Percentiles rank a stretch among this genome's conserved stretches.
Evolutionary conservation across 2,888 invertebrate genomes (phyloP).

Genomic region (Lasioglossum vierecki): DNA sequence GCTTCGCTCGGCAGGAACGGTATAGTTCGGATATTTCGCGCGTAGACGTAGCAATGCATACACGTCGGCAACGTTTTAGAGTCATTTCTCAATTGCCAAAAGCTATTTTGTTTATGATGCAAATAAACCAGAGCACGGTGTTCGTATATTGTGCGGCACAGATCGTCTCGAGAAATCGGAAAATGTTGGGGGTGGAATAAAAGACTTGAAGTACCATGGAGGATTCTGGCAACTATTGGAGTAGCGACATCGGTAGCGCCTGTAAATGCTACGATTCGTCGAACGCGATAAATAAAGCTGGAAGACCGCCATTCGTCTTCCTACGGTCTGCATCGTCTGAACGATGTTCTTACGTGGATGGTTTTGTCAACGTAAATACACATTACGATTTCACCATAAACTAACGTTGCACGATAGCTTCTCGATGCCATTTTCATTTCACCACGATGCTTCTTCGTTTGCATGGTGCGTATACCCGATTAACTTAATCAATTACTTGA

Average conservation of each 20-base stretch:
- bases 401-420: too few species aligned
- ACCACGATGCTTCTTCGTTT: neutral
- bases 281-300: constrained; percentile 5
- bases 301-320: neutral
- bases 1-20: neutral
- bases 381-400: neutral
- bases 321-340: neutral
- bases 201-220: neutral
- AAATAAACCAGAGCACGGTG: neutral
- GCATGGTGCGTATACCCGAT: too few species aligned
- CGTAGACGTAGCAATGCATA: neutral
- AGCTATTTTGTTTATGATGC: constrained; percentile 3
- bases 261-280: neutral
- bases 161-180: neutral
- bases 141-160: neutral
- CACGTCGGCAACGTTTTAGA: neutral
- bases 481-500: too few species aligned
- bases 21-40: neutral
- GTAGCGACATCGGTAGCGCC: neutral
- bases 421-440: neutral
- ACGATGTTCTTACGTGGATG: neutral
- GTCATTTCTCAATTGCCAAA: neutral
- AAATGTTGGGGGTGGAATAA: neutral
- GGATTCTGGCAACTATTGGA: neutral
- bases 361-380: neutral